Evolutionary conservation across 2,113 vertebrate genomes (phyloP), one percentile per base, ranked within the genome.

Genomic region (Agelaius tricolor): DNA sequence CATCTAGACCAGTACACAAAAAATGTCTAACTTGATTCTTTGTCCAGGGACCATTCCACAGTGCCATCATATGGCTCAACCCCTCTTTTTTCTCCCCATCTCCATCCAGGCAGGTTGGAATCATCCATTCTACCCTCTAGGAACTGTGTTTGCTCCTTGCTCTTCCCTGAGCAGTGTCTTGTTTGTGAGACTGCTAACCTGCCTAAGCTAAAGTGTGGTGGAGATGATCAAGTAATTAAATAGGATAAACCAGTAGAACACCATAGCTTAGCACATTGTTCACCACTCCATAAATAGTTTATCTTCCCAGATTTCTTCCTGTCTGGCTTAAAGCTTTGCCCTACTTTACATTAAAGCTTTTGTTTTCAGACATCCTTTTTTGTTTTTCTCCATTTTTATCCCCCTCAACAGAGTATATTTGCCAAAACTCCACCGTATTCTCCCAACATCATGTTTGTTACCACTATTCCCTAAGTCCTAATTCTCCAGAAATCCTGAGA

Each of bases 361-460:
- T 83, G 4, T 18, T 82, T 68, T 44, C 27, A 76, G 54, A 44
- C 4, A 6, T 39, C 2, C 1, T 18, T 47, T 31, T 78, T 8
- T 65, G 15, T 8, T 57, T 41, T 13, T 7, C 21, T 21, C 7
- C 2, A 1, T 7, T 7, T 7, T 8, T 10, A 6, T 2, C 0
- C 11, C 10, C 4, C 3, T 14, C 11, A 30, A 46, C 19, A 59
- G 11, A 31, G 22, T 21, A 20, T 47, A 30, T 80, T 88, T 77
- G 10, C 24, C 33, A 58, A 89, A 86, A 35, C 4, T 3, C 7
- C 26, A 55, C 35, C 41, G 28, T 68, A 16, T 83, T 84, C 35
- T 90, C 24, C 43, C 20, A 91, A 33, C 30, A 71, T 84, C 30
- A 41, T 84, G 31, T 67, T 90, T 91, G 19, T 55, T 91, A 81